Conservation (phyloP, 2,113 vertebrate species). For the Cheirogaleus medius region DNA sequence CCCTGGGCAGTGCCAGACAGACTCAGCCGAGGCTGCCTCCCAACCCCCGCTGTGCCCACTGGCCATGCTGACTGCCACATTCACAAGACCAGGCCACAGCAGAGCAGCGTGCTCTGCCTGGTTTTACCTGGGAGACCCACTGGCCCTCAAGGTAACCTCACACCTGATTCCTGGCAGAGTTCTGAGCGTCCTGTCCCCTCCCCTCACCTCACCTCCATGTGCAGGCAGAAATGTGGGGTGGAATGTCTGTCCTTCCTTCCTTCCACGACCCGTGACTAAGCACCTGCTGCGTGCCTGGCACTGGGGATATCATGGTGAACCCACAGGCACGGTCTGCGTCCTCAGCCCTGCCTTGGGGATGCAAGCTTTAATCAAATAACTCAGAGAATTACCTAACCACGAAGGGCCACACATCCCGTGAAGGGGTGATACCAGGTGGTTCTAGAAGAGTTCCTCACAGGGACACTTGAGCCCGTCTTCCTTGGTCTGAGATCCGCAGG, state of each 20-base stretch:
- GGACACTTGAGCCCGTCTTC: neutral
- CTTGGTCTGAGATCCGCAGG: neutral
- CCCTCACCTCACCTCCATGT: neutral
- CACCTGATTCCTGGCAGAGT: neutral
- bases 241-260: neutral
- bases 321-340: neutral
- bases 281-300: neutral
- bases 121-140: neutral
- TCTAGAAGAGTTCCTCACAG: neutral
- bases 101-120: neutral
- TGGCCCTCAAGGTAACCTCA: neutral
- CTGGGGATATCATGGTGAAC: neutral
- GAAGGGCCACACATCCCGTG: neutral
- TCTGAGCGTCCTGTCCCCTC: neutral
- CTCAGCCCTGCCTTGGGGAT: neutral
- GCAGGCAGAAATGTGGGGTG: neutral
- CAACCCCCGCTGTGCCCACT: neutral
- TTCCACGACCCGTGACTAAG: neutral
- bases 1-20: neutral
- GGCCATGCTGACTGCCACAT: accelerated
- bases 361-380: neutral
- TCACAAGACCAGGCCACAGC: neutral
- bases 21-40: neutral
- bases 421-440: neutral
- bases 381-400: neutral